phyloP scores from a whole-genome alignment of 2,888 invertebrate species.

The Hydraecia micacea region DNA sequence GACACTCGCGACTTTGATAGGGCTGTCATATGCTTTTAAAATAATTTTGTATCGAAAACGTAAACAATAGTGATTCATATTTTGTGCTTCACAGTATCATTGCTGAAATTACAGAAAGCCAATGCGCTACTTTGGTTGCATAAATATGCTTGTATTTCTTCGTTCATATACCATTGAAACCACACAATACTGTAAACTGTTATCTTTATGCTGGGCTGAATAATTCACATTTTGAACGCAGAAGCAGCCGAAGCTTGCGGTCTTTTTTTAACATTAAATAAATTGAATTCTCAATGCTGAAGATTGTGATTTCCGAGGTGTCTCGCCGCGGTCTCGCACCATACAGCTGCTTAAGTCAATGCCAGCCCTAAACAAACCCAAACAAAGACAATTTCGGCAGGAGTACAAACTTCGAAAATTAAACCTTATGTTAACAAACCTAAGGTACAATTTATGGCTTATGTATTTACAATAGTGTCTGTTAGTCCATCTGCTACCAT shows the following conservation, averaged over 20 bases:
- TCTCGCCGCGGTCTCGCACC: not conserved
- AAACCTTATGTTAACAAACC: not conserved
- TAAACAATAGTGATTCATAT: slow-evolving; percentile 37
- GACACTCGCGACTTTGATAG: slow-evolving; percentile 64
- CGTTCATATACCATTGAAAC: not conserved
- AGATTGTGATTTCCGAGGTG: not conserved
- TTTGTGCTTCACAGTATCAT: not conserved
- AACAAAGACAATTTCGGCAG: slow-evolving; percentile 56
- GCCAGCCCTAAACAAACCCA: slow-evolving; percentile 50
- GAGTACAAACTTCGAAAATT: slow-evolving; percentile 7
- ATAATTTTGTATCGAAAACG: not conserved
- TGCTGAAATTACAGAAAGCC: not conserved
- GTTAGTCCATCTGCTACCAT: slow-evolving; percentile 48
- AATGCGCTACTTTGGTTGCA: not conserved
- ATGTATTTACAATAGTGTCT: slow-evolving; percentile 36
- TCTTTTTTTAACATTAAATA: not conserved
- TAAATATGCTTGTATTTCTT: not conserved
- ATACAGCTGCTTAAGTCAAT: not conserved
- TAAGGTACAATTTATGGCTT: slow-evolving; percentile 11
- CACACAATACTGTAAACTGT: not conserved
- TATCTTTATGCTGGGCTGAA: not conserved
- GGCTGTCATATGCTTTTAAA: slow-evolving; percentile 20
- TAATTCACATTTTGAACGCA: not conserved
- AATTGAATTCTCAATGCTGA: not conserved
- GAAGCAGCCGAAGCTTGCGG: not conserved